Percentiles rank a stretch among this genome's conserved stretches.
These are phyloP conservation scores for Heterotilapia buettikoferi DNA, from an alignment of 2,113 vertebrate species.

Conservation along the genomic window DNA sequence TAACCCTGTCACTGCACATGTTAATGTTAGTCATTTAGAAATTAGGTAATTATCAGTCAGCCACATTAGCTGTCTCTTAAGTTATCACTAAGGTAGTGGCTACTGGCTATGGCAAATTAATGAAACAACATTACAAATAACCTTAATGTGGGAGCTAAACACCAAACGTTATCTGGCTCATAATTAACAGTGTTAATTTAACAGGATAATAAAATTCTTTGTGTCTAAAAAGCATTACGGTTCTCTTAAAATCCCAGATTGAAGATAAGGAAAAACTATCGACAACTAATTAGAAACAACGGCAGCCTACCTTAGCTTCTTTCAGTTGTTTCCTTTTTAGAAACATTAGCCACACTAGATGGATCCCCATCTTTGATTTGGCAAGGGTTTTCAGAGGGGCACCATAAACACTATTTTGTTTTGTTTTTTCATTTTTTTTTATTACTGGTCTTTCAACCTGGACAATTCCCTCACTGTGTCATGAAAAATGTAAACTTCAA, in stretches of 20 bases:
- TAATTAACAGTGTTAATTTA: background rate
- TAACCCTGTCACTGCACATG: background rate
- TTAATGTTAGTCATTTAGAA: background rate
- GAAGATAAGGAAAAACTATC: background rate
- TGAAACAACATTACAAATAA: background rate
- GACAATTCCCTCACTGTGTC: background rate
- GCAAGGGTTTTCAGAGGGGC: background rate
- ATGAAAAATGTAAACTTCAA: background rate
- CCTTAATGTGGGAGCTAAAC: background rate
- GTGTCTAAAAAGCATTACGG: background rate
- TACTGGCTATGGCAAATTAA: background rate
- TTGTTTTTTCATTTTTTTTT: background rate
- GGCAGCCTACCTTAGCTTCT: background rate
- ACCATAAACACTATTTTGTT: background rate
- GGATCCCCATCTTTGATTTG: background rate
- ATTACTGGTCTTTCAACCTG: background rate
- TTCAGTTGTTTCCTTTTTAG: background rate
- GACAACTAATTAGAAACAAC: background rate
- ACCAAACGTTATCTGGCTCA: background rate
- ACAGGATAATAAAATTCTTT: rapidly evolving
- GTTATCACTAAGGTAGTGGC: background rate
- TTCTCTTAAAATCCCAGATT: background rate
- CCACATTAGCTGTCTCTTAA: background rate
- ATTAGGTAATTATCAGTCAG: background rate
- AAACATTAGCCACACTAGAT: background rate